Conservation (phyloP, 2,113 vertebrate genomes). For the Addax nasomaculatus region DNA sequence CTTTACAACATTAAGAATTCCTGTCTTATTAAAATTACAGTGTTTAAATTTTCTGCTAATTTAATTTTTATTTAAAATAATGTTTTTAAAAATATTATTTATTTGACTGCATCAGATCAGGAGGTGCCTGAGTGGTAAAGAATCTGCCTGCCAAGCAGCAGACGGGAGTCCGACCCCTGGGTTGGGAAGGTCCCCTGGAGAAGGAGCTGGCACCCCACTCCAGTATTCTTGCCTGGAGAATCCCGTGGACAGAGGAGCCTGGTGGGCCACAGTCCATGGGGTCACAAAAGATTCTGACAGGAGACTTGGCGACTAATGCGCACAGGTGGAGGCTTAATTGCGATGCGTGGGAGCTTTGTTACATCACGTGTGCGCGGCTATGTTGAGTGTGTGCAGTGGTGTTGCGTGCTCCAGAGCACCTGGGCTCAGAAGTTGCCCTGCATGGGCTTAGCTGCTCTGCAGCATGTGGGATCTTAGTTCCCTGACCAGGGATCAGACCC, state of each 20-base stretch:
- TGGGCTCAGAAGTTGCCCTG: not conserved
- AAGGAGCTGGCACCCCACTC: not conserved
- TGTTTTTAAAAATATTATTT: not conserved
- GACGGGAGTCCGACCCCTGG: accelerated
- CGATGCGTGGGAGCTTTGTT: not conserved
- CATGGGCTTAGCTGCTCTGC: not conserved
- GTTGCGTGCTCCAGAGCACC: not conserved
- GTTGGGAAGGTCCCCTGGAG: not conserved
- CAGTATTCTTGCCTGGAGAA: not conserved
- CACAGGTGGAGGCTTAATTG: not conserved
- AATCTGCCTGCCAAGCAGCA: not conserved
- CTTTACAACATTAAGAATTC: not conserved
- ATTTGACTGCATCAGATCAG: not conserved
- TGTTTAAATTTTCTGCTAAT: not conserved
- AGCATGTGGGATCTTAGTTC: not conserved
- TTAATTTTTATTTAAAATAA: not conserved
- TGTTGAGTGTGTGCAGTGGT: not conserved
- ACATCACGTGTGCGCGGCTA: not conserved
- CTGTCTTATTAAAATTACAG: not conserved
- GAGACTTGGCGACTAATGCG: not conserved
- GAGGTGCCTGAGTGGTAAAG: not conserved
- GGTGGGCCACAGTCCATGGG: not conserved
- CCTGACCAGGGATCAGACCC: not conserved
- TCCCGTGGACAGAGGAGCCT: not conserved
- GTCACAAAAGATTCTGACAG: not conserved